These are phyloP conservation scores for Bambusicola thoracicus DNA, from an alignment of 2,113 vertebrate genomes.

Conservation along the genomic window DNA sequence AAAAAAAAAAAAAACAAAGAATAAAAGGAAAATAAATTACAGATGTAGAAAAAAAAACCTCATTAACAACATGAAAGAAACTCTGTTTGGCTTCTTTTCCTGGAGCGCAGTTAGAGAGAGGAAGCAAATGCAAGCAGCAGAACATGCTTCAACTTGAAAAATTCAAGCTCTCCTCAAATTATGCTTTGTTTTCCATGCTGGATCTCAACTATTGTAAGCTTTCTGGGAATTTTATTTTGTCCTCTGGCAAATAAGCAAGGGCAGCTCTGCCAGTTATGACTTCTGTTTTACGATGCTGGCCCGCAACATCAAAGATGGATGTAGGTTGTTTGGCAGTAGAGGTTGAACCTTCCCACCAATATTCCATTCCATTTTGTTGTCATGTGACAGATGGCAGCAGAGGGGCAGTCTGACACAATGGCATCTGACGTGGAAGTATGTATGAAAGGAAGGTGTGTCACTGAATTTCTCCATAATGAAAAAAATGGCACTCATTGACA, in stretches of 20 bases:
- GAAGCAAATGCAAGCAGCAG: neutral
- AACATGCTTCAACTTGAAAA: fast-evolving
- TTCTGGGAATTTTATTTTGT: neutral
- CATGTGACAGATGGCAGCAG: too few relatives aligned
- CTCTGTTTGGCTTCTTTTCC: neutral
- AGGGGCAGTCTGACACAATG: too few relatives aligned
- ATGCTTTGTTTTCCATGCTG: neutral
- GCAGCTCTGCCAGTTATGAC: too few relatives aligned
- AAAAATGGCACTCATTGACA: too few relatives aligned
- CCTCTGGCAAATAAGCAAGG: neutral
- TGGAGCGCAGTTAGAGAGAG: neutral
- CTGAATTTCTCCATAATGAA: too few relatives aligned
- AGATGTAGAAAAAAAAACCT: neutral
- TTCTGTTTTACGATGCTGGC: too few relatives aligned
- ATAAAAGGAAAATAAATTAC: neutral
- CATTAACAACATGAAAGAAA: neutral
- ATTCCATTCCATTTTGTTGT: too few relatives aligned
- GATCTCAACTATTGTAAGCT: neutral
- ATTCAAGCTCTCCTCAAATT: neutral
- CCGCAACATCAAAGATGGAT: too few relatives aligned
- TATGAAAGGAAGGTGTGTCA: too few relatives aligned
- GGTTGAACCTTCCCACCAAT: too few relatives aligned
- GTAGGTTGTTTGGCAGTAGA: too few relatives aligned
- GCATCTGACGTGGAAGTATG: too few relatives aligned
- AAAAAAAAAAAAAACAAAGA: neutral